phyloP scores from a whole-genome alignment of 1,140 invertebrate species.

The Conopomorpha cramerella region DNA sequence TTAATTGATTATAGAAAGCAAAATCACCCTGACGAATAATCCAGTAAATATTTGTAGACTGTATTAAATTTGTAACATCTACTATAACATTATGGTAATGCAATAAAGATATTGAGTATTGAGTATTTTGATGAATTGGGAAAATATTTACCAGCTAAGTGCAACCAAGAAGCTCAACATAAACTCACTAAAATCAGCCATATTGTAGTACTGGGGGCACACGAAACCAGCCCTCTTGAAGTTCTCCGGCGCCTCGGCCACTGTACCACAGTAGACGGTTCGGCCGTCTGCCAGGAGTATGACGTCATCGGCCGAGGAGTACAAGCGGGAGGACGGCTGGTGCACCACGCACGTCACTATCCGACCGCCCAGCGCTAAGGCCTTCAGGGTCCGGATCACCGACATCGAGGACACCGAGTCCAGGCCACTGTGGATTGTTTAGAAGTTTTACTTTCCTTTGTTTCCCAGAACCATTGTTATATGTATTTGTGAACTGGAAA shows the following conservation, averaged over 20 bases:
- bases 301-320: conserved; percentile 71
- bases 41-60: no score
- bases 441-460: no score
- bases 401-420: conserved; percentile 77
- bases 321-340: conserved; percentile 85
- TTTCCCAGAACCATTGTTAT: no score
- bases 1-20: no score
- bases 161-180: no score
- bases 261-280: conserved; percentile 64
- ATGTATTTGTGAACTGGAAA: no score
- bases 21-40: no score
- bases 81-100: no score
- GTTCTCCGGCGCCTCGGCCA: conserved; percentile 51
- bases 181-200: conserved; percentile 68
- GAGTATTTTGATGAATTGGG: no score
- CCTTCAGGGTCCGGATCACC: conserved; percentile 68
- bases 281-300: conserved; percentile 64
- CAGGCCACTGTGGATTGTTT: conserved; percentile 74
- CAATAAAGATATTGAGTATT: no score
- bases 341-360: conserved; percentile 87
- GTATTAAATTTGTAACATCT: no score
- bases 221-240: conserved; percentile 58
- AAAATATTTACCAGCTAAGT: no score
- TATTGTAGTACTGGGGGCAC: conserved; percentile 72
- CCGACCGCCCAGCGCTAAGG: conserved; percentile 72